Conservation (phyloP, 2,113 vertebrate species). For the Anser brachyrhynchus region DNA sequence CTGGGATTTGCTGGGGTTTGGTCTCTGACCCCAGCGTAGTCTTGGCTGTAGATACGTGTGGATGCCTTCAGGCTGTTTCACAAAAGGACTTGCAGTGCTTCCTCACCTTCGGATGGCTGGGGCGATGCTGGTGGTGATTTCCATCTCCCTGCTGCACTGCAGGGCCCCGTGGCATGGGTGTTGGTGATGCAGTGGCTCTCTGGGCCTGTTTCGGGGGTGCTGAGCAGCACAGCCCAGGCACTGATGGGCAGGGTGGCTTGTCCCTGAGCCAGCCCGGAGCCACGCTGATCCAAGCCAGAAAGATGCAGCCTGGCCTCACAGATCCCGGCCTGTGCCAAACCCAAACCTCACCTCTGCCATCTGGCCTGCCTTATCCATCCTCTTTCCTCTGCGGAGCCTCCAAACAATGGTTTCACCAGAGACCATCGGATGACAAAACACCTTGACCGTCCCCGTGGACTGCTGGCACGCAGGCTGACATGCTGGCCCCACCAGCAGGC, state of each 20-base stretch:
- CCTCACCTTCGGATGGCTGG: not conserved
- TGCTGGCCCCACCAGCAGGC: not conserved
- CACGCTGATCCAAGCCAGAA: not conserved
- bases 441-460: not conserved
- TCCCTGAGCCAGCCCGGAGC: not conserved
- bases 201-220: not conserved
- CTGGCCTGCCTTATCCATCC: not conserved
- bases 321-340: not conserved
- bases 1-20: not conserved
- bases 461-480: not conserved
- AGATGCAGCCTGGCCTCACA: not conserved
- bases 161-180: fast-evolving
- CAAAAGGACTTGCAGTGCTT: fast-evolving
- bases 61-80: not conserved
- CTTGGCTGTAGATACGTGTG: not conserved
- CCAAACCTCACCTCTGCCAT: not conserved
- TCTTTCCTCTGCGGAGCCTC: not conserved
- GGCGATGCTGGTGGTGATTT: not conserved
- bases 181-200: not conserved
- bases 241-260: not conserved
- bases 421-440: not conserved
- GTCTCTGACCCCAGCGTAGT: not conserved
- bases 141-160: not conserved
- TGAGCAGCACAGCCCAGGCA: not conserved
- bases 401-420: not conserved